A percentile compares a stretch with the other conserved stretches of the same genome.
Conservation (phyloP, 2,797 vertebrate genomes). For the Pseudochromis fuscus region DNA sequence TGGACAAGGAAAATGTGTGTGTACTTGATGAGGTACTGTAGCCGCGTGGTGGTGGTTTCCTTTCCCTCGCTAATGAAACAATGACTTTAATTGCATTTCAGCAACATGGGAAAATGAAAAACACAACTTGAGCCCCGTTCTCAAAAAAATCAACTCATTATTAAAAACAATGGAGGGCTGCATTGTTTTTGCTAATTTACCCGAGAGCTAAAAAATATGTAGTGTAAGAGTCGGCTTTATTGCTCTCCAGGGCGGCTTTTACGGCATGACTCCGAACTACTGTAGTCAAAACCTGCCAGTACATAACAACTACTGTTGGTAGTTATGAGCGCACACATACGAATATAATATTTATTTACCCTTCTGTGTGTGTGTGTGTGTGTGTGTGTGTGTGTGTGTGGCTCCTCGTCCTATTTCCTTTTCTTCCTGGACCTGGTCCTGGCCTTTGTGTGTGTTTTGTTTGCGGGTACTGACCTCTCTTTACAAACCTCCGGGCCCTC, state of each 20-base stretch:
- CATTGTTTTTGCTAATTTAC: slow-evolving; percentile 66
- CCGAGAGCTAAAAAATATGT: slow-evolving; percentile 46
- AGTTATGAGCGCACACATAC: slow-evolving; percentile 22
- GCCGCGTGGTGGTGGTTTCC: slow-evolving; percentile 57
- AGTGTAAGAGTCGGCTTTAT: slow-evolving; percentile 56
- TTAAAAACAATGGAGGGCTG: slow-evolving; percentile 73
- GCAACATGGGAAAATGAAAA: slow-evolving; percentile 70
- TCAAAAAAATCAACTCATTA: slow-evolving; percentile 73
- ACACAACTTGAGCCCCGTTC: slow-evolving; percentile 52
- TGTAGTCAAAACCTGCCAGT: slow-evolving; percentile 44
- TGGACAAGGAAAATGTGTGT: slow-evolving; percentile 10
- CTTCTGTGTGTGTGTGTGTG: slow-evolving; percentile 3
- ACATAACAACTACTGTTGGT: slow-evolving; percentile 27
- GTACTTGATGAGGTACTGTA: slow-evolving; percentile 23
- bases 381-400: slow-evolving; percentile 15
- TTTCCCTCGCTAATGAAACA: slow-evolving; percentile 71
- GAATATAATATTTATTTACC: slow-evolving; percentile 16
- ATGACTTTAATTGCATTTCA: slow-evolving; percentile 75
- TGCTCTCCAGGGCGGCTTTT: slow-evolving; percentile 56
- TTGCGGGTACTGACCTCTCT: slow-evolving; percentile 41
- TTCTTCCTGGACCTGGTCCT: slow-evolving; percentile 43
- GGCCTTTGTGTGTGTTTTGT: slow-evolving; percentile 14
- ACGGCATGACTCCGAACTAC: slow-evolving; percentile 49
- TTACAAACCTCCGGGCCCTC: slow-evolving; percentile 67
- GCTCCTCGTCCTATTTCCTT: slow-evolving; percentile 16